Evolutionary conservation across 92 coral and sea anemone species (phyloP).

Genomic region (Siderastrea siderea): DNA sequence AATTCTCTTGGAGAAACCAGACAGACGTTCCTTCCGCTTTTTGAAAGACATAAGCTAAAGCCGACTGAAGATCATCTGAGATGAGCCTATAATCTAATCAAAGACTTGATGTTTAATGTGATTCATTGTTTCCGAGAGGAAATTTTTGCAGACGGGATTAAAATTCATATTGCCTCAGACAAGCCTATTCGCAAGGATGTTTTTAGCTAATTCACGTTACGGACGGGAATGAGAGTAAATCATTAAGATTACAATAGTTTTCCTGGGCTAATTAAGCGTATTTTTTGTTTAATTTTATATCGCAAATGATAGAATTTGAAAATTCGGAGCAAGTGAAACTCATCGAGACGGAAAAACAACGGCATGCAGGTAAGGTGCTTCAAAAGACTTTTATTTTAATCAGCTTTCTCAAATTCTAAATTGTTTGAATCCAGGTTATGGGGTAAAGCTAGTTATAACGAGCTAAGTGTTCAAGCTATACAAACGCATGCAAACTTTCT

Average conservation of each 20-base stretch:
- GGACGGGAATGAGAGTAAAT: no score
- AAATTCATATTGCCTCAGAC: not conserved
- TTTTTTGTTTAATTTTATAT: not conserved
- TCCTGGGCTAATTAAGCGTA: not conserved
- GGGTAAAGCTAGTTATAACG: no score
- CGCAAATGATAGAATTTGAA: slow-evolving; percentile 80
- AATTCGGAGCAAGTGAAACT: slow-evolving; percentile 87
- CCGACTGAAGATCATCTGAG: not conserved
- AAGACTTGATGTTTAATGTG: not conserved
- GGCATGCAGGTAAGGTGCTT: slow-evolving; percentile 71
- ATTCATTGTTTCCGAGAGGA: not conserved
- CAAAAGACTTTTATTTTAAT: not conserved
- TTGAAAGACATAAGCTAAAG: not conserved
- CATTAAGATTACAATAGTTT: not conserved
- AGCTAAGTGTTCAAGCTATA: no score
- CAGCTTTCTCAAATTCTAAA: not conserved
- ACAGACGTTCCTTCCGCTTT: no score
- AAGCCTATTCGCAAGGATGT: no score
- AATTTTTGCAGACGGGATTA: not conserved
- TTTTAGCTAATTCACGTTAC: no score
- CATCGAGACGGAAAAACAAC: slow-evolving; percentile 89
- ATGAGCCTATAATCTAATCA: not conserved
- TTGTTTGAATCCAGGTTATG: not conserved
- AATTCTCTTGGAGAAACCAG: no score
- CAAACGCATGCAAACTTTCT: no score